Evolutionary conservation across 2,888 invertebrate genomes (phyloP).

Genomic region (Crepidodera aurea): DNA sequence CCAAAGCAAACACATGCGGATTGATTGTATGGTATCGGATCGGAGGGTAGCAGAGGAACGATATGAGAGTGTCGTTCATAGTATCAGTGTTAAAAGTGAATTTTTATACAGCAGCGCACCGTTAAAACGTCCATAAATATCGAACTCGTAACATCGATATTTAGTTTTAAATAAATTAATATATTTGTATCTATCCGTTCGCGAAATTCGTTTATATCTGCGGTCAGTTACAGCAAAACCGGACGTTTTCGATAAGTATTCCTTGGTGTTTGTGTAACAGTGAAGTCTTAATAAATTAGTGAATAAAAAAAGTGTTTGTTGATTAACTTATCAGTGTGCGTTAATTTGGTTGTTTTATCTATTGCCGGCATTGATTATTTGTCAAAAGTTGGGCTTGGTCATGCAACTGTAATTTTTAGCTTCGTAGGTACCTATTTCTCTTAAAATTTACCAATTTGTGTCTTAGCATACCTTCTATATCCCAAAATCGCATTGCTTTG

Average conservation of each 20-base stretch:
- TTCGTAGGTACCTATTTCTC: conserved; percentile 19
- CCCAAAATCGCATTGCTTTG: conserved; percentile 10
- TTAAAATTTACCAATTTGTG: background rate
- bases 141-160: conserved; percentile 3
- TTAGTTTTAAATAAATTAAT: conserved; percentile 1
- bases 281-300: background rate
- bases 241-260: conserved; percentile 10
- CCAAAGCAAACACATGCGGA: conserved; percentile 27
- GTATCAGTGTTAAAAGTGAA: conserved; percentile 4
- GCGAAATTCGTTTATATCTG: background rate
- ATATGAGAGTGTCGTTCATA: conserved; percentile 13
- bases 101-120: background rate
- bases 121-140: background rate
- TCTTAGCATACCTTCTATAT: background rate
- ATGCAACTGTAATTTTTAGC: conserved; percentile 5
- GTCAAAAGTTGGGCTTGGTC: conserved; percentile 8
- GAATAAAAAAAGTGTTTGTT: background rate
- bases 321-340: background rate
- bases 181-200: background rate
- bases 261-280: conserved; percentile 1
- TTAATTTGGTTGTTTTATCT: conserved; percentile 5
- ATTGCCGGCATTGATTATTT: conserved; percentile 17
- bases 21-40: conserved; percentile 20
- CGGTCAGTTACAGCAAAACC: conserved; percentile 1
- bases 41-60: conserved; percentile 16